Evolutionary conservation across 2,797 vertebrate species (phyloP).

Genomic region (Anas georgica): DNA sequence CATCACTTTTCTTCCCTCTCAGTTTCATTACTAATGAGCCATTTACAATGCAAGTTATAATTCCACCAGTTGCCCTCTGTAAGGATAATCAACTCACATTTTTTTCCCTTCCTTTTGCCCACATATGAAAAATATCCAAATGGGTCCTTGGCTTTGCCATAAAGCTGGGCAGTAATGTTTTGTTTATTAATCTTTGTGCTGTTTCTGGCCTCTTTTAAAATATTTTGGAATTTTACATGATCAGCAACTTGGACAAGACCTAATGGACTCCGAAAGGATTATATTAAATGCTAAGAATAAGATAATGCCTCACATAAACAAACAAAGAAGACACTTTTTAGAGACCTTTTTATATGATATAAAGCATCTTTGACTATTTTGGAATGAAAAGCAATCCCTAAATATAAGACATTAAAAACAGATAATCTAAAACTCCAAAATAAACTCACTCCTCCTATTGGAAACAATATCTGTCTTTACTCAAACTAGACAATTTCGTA

Average conservation of each 20-base stretch:
- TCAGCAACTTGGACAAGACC: not conserved
- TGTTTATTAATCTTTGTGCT: not conserved
- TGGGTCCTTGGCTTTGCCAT: not conserved
- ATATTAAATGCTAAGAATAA: constrained; percentile 12
- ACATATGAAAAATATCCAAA: not conserved
- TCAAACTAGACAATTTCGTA: constrained; percentile 18
- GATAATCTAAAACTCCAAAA: constrained; percentile 24
- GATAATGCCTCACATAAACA: not conserved
- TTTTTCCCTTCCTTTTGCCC: not conserved
- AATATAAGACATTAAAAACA: not conserved
- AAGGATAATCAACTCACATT: not conserved
- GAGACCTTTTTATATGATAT: not conserved
- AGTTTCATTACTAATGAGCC: not conserved
- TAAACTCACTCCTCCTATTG: not conserved
- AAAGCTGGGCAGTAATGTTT: not conserved
- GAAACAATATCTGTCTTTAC: constrained; percentile 7
- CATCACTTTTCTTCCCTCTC: not conserved
- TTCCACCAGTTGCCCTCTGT: not conserved
- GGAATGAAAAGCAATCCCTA: not conserved
- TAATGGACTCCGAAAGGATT: not conserved
- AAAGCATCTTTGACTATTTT: not conserved
- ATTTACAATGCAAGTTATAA: not conserved
- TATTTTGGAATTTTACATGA: constrained; percentile 7
- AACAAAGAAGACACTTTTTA: not conserved
- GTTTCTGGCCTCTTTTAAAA: not conserved